These are phyloP conservation scores for Nymphalis io DNA, from an alignment of 1,140 invertebrate species.

Conservation along the genomic window DNA sequence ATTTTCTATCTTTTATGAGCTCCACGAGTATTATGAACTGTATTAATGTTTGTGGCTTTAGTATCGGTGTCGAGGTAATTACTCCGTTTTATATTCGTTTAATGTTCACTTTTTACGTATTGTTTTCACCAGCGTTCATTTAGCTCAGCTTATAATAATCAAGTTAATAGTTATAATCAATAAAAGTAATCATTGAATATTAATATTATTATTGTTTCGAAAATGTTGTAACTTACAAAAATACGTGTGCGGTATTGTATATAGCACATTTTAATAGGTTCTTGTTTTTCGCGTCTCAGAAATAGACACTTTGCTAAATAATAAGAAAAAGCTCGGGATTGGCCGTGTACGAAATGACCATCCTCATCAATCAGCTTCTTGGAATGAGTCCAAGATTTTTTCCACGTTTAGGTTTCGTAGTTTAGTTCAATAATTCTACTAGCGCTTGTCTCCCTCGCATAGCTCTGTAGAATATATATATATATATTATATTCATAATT, in stretches of 20 bases:
- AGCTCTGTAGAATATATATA: conserved; percentile 14
- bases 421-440: conserved; percentile 74
- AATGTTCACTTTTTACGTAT: conserved; percentile 24
- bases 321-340: conserved; percentile 80
- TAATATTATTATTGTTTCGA: no score
- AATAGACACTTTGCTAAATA: conserved; percentile 80
- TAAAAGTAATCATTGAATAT: no score
- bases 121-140: conserved; percentile 4
- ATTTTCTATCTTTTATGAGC: conserved; percentile 17
- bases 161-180: no score
- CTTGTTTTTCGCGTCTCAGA: conserved; percentile 76
- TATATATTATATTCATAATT: conserved; percentile 15
- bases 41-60: conserved; percentile 23
- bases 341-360: conserved; percentile 80
- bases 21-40: conserved; percentile 16
- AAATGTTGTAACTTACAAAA: neutral
- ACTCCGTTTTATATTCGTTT: conserved; percentile 18
- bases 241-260: neutral
- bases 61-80: conserved; percentile 32
- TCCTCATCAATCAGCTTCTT: conserved; percentile 81
- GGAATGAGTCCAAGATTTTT: conserved; percentile 78
- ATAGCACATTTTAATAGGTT: conserved; percentile 19
- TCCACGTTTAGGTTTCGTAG: conserved; percentile 79
- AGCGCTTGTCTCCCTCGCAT: conserved; percentile 58
- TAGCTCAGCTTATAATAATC: neutral